These are phyloP conservation scores for Aphodius granarius DNA, from an alignment of 2,888 invertebrate species.

Conservation along the genomic window DNA sequence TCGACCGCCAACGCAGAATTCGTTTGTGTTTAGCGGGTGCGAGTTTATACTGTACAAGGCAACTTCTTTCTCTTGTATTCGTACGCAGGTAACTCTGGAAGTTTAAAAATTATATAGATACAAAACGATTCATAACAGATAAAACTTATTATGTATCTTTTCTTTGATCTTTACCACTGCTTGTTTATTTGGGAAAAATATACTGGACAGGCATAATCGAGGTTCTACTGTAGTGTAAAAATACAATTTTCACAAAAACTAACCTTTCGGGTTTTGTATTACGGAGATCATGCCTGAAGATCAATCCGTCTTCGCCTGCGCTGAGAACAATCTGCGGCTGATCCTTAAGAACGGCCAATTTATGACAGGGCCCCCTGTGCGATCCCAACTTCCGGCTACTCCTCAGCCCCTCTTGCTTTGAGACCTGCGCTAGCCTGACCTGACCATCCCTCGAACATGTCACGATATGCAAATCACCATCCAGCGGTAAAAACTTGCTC, in stretches of 20 bases:
- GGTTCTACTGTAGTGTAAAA: too few relatives aligned
- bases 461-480: conserved; percentile 79
- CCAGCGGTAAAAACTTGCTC: conserved; percentile 82
- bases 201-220: too few relatives aligned
- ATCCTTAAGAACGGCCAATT: conserved; percentile 74
- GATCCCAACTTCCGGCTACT: conserved; percentile 64
- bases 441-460: conserved; percentile 90
- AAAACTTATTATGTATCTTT: conserved; percentile 1
- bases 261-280: conserved; percentile 66
- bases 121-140: not conserved
- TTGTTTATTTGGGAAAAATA: too few relatives aligned
- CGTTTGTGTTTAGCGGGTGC: conserved; percentile 75
- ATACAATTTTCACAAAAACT: too few relatives aligned
- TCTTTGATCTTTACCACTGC: too few relatives aligned
- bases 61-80: conserved; percentile 61
- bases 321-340: conserved; percentile 79
- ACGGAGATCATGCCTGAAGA: conserved; percentile 81
- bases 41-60: conserved; percentile 87
- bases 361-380: conserved; percentile 80
- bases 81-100: conserved; percentile 61
- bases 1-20: conserved; percentile 83
- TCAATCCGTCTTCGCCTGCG: conserved; percentile 86
- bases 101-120: conserved; percentile 1
- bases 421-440: conserved; percentile 65
- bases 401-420: conserved; percentile 56